Evolutionary conservation across 2,888 invertebrate genomes (phyloP), one percentile per base, ranked within the genome.

Genomic region (Hypomecis punctinalis): DNA sequence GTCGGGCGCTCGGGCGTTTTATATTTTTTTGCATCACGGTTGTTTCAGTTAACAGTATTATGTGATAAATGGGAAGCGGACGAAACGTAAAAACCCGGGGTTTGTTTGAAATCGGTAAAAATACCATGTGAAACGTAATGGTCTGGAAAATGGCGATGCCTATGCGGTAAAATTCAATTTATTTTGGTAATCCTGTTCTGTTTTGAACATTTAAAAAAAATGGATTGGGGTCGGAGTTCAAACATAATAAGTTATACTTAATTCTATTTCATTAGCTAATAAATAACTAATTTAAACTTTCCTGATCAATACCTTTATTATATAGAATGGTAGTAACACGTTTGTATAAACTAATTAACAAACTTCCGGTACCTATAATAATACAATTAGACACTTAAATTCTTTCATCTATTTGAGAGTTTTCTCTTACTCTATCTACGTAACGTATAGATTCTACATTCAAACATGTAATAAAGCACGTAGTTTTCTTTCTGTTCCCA

Each of bases 1-100:
- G 54, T 56, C 33, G 11, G 5, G 9, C 23, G 9, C 51, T 40
- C 13, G 53, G 57, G 53, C 62, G 52, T 68, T 73, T 66, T 70
- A 51, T 66, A 63, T 77, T 73, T 78, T 61, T 61, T 51, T 67
- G 63, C 59, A 68, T 68, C 64, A 68, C 67, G 63, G 71, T 71
- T 74, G 70, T 73, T 70, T 68, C 63, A 71, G 68, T 66, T 69
- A 73, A 69, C 70, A 70, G 57, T 39, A 58, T 60, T 65, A 62
- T 51, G 62, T 76, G 75, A 74, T 73, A 63, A 67, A 74, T 69
- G 66, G 63, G 64, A 56, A 58, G 63, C 45, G 54, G 59, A 58
- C 55, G 69, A 36, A 51, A 62, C 52, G 64, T 57, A 56, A 69
- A 69, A 53, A 56, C 63, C 37, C 39, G 45, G 33, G 48, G 37